Conservation (phyloP, 2,113 vertebrate species). For the Sisor rabdophorus region DNA sequence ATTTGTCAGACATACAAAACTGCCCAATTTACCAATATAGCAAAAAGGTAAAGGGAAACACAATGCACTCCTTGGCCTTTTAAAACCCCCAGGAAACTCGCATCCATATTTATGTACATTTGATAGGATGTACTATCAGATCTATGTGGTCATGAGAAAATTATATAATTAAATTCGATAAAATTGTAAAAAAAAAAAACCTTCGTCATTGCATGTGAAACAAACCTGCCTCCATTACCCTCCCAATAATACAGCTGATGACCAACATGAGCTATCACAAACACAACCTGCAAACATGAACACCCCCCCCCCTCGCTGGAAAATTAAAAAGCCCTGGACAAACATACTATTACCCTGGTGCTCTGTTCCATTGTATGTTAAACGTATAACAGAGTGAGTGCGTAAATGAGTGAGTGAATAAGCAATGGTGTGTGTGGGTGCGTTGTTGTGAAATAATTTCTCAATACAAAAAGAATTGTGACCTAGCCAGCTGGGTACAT, state of each 20-base stretch:
- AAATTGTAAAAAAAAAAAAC: slow-evolving; percentile 24
- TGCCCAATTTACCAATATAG: background rate
- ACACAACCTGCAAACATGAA: slow-evolving; percentile 32
- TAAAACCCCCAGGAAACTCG: background rate
- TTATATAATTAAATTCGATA: slow-evolving; percentile 30
- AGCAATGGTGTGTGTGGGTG: slow-evolving; percentile 23
- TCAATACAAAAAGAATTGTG: slow-evolving; percentile 68
- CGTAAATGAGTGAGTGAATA: background rate
- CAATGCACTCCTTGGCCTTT: too few species aligned
- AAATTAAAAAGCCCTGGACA: slow-evolving; percentile 38
- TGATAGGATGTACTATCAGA: slow-evolving; percentile 33
- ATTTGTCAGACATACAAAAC: background rate
- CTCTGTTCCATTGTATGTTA: slow-evolving; percentile 9
- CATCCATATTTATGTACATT: slow-evolving; percentile 6
- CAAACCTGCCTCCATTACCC: slow-evolving; percentile 42
- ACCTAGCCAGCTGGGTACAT: slow-evolving; percentile 70
- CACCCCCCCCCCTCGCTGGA: background rate
- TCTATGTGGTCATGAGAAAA: slow-evolving; percentile 12
- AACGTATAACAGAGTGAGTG: background rate
- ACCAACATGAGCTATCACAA: slow-evolving; percentile 16
- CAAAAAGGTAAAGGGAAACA: background rate
- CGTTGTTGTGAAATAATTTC: slow-evolving; percentile 44
- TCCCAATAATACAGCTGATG: slow-evolving; percentile 41
- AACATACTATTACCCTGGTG: slow-evolving; percentile 28
- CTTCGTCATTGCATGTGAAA: slow-evolving; percentile 37